A percentile compares a stretch with the other conserved stretches of the same genome.
Evolutionary conservation across 2,888 invertebrate genomes (phyloP).

Genomic region (Empis stercorea): DNA sequence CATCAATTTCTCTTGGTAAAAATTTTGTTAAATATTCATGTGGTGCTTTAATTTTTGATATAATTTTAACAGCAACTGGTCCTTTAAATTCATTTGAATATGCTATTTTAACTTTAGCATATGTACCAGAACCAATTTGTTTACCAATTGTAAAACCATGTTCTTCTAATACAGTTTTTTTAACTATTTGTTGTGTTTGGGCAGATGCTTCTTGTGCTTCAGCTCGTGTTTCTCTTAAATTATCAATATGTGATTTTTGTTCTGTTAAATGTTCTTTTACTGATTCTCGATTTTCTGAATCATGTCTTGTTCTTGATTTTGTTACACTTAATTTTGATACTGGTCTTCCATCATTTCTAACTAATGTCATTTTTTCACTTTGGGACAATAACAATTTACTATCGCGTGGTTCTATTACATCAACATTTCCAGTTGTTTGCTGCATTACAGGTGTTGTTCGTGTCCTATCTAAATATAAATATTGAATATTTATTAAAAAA

Average conservation of each 20-base stretch:
- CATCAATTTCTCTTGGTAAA: slow-evolving; percentile 68
- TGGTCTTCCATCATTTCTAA: too few relatives aligned
- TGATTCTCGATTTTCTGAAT: too few relatives aligned
- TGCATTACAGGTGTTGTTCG: too few relatives aligned
- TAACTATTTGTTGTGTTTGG: slow-evolving; percentile 10
- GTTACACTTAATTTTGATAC: too few relatives aligned
- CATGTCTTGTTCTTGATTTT: too few relatives aligned
- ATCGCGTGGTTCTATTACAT: too few relatives aligned
- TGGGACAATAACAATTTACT: too few relatives aligned
- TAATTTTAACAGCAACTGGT: slow-evolving; percentile 70
- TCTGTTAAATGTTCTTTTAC: not conserved
- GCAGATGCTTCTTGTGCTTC: not conserved
- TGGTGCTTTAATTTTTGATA: slow-evolving; percentile 69
- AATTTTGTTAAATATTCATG: slow-evolving; percentile 70
- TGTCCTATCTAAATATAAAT: too few relatives aligned
- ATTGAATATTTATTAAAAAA: too few relatives aligned
- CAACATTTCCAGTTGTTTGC: too few relatives aligned
- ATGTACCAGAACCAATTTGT: slow-evolving; percentile 69
- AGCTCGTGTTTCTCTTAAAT: not conserved
- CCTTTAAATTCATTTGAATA: slow-evolving; percentile 58
- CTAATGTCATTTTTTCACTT: too few relatives aligned
- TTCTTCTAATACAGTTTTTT: slow-evolving; percentile 55
- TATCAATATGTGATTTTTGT: not conserved
- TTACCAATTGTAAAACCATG: slow-evolving; percentile 65
- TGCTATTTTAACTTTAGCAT: slow-evolving; percentile 70